Evolutionary conservation across 2,888 invertebrate genomes (phyloP), one percentile per base, ranked within the genome.

Genomic region (Salpingus planirostris): DNA sequence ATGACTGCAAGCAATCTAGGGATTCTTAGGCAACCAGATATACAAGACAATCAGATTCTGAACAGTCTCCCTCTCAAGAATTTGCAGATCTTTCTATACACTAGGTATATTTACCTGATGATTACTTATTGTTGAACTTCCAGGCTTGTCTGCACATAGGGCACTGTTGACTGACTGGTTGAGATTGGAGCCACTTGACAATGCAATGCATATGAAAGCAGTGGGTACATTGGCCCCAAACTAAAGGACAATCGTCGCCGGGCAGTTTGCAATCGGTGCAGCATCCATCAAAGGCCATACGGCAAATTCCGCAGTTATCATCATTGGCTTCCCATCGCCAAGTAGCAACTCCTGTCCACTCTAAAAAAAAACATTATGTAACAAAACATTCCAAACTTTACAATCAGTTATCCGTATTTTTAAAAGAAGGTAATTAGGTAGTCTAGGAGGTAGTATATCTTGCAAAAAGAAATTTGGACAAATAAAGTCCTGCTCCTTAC

Each of bases 161-260:
- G 54, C 89, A 89, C 69, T 85, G 80, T 59, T 87, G 86, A 66
- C 83, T 83, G 49, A 78, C 74, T 50, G 85, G 83, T 66, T 89
- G 88, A 11, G 95, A 88, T 61, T 96, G 91, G 29, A 97, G 74
- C 98, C 98, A 98, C 76, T 97, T 97, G 62, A 93, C 90, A 57
- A 98, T 99, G 69, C 98, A 98, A 67, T 98, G 98, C 67, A 96
- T 95, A 67, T 99, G 98, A 67, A 98, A 98, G 68, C 96, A 96
- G 69, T 98, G 98, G 5, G 93, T 90, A 66, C 98, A 98, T 58
- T 89, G 86, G 38, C 98, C 97, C 92, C 95, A 96, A 46, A 96
- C 96, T 60, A 97, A 67, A 8, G 97, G 96, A 60, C 96, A 97
- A 67, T 96, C 95, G 70, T 97, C 96, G 29, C 96, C 96, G 12